Evolutionary conservation across 2,888 invertebrate species (phyloP).

Genomic region (Lochmaea crataegi): DNA sequence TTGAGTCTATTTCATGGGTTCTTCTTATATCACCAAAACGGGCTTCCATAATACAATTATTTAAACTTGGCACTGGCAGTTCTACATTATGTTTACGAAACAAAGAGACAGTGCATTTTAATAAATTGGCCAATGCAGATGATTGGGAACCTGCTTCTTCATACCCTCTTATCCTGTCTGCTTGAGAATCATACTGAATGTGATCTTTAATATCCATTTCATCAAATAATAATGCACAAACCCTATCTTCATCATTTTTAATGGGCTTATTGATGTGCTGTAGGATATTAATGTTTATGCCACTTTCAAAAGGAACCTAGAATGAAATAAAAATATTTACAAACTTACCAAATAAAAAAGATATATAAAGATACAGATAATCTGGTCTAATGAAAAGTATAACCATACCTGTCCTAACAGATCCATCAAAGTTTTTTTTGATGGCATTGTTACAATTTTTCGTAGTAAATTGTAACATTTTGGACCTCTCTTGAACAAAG

Average conservation of each 20-base stretch:
- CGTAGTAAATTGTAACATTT: constrained; percentile 11
- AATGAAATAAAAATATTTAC: no score
- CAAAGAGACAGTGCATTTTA: constrained; percentile 10
- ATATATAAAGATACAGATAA: no score
- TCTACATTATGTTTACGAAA: constrained; percentile 13
- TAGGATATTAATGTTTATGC: constrained; percentile 19
- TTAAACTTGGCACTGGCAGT: constrained; percentile 9
- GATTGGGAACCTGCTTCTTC: constrained; percentile 30
- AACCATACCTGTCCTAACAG: constrained; percentile 33
- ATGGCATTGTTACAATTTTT: constrained; percentile 39
- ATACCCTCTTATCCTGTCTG: constrained; percentile 41
- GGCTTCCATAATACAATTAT: constrained; percentile 10
- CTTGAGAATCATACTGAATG: constrained; percentile 35
- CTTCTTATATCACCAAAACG: constrained; percentile 13
- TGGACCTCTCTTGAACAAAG: no score
- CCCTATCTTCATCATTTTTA: not conserved
- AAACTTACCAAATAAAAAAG: no score
- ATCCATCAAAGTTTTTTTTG: constrained; percentile 35
- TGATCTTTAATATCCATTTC: constrained; percentile 47
- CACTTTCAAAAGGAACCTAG: constrained; percentile 30
- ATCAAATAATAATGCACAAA: constrained; percentile 32
- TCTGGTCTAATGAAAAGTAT: no score
- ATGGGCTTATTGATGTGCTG: not conserved
- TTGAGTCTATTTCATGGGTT: constrained; percentile 20
- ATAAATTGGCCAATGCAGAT: not conserved